Evolutionary conservation across 2,797 vertebrate species (phyloP).

Genomic region (Neosilurus mollespiculum): DNA sequence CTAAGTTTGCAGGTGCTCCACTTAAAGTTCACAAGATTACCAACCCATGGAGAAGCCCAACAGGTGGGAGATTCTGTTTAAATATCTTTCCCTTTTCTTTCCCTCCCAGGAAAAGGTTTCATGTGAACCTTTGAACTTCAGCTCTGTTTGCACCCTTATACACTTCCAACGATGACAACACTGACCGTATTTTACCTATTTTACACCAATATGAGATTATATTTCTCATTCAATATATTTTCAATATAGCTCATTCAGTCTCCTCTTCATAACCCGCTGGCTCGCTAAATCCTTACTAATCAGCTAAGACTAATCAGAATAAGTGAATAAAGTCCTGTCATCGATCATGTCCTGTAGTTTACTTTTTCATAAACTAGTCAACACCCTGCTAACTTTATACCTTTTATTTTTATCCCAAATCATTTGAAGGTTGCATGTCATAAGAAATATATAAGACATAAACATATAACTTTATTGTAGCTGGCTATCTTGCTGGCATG

Average conservation of each 20-base stretch:
- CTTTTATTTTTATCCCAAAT: neutral
- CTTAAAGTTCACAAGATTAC: conserved; percentile 77
- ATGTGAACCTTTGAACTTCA: neutral
- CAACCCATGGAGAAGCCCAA: conserved; percentile 80
- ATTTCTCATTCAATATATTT: no score
- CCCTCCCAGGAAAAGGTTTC: neutral
- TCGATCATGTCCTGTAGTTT: neutral
- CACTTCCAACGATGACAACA: neutral
- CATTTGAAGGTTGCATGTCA: neutral
- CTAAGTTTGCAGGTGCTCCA: conserved; percentile 81
- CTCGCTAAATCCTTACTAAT: neutral
- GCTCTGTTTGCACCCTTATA: neutral
- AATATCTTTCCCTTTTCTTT: no score
- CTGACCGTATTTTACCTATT: neutral
- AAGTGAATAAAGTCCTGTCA: neutral
- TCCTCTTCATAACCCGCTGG: neutral
- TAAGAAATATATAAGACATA: neutral
- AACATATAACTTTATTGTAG: neutral
- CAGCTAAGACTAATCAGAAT: neutral
- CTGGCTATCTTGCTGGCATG: neutral
- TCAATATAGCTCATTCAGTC: neutral
- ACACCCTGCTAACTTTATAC: neutral
- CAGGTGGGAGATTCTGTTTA: conserved; percentile 63
- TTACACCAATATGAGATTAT: neutral
- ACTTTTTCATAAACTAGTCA: neutral